Conservation (phyloP, 2,888 invertebrate genomes). For the Rhamphomyia laevipes region DNA sequence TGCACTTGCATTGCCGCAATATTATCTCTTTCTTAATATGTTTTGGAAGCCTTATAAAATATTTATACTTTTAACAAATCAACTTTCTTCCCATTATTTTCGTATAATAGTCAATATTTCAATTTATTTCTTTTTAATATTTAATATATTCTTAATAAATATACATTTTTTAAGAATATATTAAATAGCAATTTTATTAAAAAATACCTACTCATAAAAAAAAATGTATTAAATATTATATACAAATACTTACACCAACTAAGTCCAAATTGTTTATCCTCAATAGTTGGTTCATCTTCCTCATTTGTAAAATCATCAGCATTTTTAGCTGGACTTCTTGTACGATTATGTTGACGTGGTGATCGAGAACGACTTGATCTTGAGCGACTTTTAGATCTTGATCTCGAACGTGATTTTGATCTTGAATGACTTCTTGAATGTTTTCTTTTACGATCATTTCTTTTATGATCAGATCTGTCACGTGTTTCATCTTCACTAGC, state of each 20-base stretch:
- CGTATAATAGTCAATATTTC: too few species aligned
- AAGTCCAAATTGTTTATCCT: conserved; percentile 30
- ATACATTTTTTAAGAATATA: too few species aligned
- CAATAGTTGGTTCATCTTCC: conserved; percentile 33
- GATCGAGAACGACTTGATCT: conserved; percentile 23
- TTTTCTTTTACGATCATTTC: conserved; percentile 7
- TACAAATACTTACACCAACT: conserved; percentile 44
- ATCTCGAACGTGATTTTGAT: conserved; percentile 21
- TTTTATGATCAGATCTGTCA: conserved; percentile 5
- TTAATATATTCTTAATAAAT: too few species aligned
- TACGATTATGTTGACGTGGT: conserved; percentile 22
- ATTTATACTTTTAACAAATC: too few species aligned
- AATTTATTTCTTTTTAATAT: too few species aligned
- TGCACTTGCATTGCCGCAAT: too few species aligned
- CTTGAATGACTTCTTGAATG: conserved; percentile 18
- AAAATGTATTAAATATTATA: not conserved
- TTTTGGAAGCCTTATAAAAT: too few species aligned
- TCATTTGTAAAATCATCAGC: conserved; percentile 31
- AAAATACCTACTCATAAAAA: conserved; percentile 2
- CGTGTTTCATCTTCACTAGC: conserved; percentile 9
- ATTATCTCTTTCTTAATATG: too few species aligned
- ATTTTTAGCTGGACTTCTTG: conserved; percentile 25
- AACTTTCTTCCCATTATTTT: too few species aligned
- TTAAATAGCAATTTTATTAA: too few species aligned
- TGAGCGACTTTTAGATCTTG: conserved; percentile 20